Evolutionary conservation across 2,888 invertebrate genomes (phyloP), one percentile per base, ranked within the genome.

Genomic region (Anoplius nigerrimus): DNA sequence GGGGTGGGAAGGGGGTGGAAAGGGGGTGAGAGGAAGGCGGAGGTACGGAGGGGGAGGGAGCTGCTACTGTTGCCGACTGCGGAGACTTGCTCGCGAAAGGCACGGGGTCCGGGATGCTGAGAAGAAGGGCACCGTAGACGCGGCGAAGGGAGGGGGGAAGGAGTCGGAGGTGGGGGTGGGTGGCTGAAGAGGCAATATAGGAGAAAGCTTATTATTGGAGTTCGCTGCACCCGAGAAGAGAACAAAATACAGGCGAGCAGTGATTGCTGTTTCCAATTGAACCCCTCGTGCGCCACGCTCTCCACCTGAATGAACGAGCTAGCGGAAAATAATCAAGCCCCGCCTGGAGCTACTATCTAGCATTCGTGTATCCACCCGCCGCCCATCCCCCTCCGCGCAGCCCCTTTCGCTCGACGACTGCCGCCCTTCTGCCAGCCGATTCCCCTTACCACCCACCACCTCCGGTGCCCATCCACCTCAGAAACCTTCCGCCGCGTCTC

Each of bases 201-300:
- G 87, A 88, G 88, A 88, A 88, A 88, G 88, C 88, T 88, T 88
- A 88, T 88, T 88, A 88, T 88, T 87, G 87, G 87, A 88, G 88
- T 88, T 88, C 84, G 86, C 86, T 86, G 84, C 84, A 81, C 83
- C 79, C 78, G 76, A 81, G 81, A 80, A 85, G 86, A 87, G 87
- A 88, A 88, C 84, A 87, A 88, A 88, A 88, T 88, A 87, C 87
- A 87, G 84, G 87, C 87, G 84, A 87, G 86, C 87, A 87, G 88
- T 88, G 88, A 88, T 88, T 88, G 88, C 88, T 88, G 87, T 88
- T 88, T 88, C 87, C 88, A 88, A 88, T 88, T 88, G 88, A 88
- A 88, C 86, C 85, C 83, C 83, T 73, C 83, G 82, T 82, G 84
- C 84, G 83, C 82, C 82, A 82, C 83, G 84, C 83, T 82, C 85